phyloP scores from a whole-genome alignment of 2,797 vertebrate genomes.

The Lacerta viridis region DNA sequence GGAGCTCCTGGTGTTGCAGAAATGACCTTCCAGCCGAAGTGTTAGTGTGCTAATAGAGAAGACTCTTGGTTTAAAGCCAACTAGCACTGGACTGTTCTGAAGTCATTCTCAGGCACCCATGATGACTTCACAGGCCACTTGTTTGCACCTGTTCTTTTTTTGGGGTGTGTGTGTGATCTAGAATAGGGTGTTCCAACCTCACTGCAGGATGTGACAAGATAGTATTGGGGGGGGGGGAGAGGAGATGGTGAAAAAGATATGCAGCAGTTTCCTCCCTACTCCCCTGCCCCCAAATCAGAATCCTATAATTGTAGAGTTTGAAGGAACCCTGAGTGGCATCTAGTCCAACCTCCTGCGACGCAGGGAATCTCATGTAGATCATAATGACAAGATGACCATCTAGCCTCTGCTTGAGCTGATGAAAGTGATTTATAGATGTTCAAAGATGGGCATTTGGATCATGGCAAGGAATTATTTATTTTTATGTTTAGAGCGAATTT shows the following conservation, averaged over 20 bases:
- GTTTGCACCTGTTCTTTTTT: conserved; percentile 30
- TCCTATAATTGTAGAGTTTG: no score
- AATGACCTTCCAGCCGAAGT: neutral
- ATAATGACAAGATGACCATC: no score
- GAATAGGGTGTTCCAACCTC: conserved; percentile 36
- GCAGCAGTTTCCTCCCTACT: neutral
- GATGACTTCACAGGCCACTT: conserved; percentile 49
- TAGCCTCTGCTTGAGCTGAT: neutral
- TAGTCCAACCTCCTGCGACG: no score
- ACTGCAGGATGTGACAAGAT: conserved; percentile 24
- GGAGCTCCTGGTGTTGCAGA: no score
- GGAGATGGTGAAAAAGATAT: neutral
- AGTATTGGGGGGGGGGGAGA: neutral
- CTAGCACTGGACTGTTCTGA: conserved; percentile 16
- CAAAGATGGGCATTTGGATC: neutral
- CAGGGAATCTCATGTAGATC: no score
- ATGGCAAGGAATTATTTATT: neutral
- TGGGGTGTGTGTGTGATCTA: conserved; percentile 45
- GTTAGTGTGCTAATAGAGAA: neutral
- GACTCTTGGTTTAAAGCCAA: neutral
- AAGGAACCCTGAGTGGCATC: no score
- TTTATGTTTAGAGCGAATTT: no score
- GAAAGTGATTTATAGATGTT: neutral
- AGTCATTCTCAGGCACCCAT: conserved; percentile 4
- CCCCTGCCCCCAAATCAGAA: neutral